Percentiles rank a stretch among this genome's conserved stretches.
These are phyloP conservation scores for Stenurella melanura DNA, from an alignment of 2,888 invertebrate species.

Conservation along the genomic window DNA sequence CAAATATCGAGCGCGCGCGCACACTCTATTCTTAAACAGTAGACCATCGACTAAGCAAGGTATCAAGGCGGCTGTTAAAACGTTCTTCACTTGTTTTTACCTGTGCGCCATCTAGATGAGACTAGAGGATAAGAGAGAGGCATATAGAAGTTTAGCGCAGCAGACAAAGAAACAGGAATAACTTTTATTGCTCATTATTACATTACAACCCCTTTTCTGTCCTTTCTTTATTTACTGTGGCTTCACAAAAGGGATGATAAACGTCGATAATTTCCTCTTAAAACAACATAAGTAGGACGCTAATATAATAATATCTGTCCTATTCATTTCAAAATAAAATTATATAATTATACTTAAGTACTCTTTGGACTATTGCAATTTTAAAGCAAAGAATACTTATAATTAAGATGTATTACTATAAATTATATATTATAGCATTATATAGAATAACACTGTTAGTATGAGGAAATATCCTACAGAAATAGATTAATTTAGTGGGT, in stretches of 20 bases:
- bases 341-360: neutral
- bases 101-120: constrained; percentile 70
- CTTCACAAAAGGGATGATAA: constrained; percentile 37
- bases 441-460: too few species aligned
- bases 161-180: constrained; percentile 36
- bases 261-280: constrained; percentile 22
- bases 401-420: neutral
- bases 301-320: neutral
- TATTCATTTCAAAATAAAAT: neutral
- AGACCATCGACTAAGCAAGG: constrained; percentile 74
- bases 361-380: neutral
- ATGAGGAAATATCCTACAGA: neutral
- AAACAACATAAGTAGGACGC: neutral
- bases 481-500: neutral
- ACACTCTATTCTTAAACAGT: constrained; percentile 76
- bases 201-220: constrained; percentile 50
- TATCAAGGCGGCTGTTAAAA: constrained; percentile 67
- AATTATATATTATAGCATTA: neutral
- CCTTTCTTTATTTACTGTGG: constrained; percentile 20
- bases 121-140: constrained; percentile 50
- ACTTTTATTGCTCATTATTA: constrained; percentile 53
- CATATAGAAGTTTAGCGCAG: constrained; percentile 16
- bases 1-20: constrained; percentile 74
- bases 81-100: constrained; percentile 68
- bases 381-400: neutral